Evolutionary conservation across 2,888 invertebrate genomes (phyloP), one percentile per base, ranked within the genome.

Genomic region (Danaus chrysippus): DNA sequence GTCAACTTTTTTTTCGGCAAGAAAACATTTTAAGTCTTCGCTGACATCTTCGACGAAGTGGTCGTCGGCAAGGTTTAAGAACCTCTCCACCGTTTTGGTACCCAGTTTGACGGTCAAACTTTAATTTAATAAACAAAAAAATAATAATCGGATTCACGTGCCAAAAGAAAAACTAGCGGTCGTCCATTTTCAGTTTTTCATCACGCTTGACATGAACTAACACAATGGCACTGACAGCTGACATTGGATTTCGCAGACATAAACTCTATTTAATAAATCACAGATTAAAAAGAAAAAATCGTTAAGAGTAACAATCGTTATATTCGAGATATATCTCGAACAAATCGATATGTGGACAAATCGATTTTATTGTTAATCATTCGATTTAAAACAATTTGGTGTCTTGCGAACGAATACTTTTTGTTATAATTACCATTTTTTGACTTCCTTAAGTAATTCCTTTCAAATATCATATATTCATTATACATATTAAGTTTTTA

Each of bases 21-120:
- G 74, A 82, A 90, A 91, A 82, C 87, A 87, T 88, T 81, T 87
- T 75, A 91, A 69, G 84, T 91, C 91, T 78, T 91, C 90, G 77
- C 82, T 86, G 71, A 91, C 91, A 86, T 91, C 89, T 70, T 89
- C 87, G 76, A 91, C 81, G 74, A 91, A 91, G 76, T 83, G 85
- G 69, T 81, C 83, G 79, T 91, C 91, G 70, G 91, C 91, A 71
- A 87, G 82, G 77, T 78, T 86, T 71, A 91, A 76, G 75, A 91
- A 88, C 75, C 86, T 85, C 73, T 90, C 89, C 67, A 90, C 85
- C 73, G 87, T 88, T 88, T 89, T 91, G 87, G 91, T 81, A 91
- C 91, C 91, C 91, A 91, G 91, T 78, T 91, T 91, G 90, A 81
- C 86, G 72, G 66, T 59, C 59, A 61, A 62, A 63, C 67, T 59